These are phyloP conservation scores for Acronicta alni DNA, from an alignment of 2,888 invertebrate species.

Conservation along the genomic window DNA sequence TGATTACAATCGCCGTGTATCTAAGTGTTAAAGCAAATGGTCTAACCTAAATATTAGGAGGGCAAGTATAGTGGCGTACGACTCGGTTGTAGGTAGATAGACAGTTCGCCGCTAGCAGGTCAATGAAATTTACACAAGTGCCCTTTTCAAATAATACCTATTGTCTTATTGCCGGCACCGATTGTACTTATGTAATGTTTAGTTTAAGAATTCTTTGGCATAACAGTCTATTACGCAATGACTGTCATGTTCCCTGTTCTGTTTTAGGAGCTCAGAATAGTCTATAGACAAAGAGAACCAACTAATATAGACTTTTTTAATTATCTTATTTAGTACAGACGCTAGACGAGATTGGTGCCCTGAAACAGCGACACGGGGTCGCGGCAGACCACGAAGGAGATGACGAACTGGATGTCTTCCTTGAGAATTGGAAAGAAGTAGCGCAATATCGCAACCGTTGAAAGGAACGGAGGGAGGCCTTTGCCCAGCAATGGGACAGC, in stretches of 20 bases:
- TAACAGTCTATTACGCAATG: slow-evolving; percentile 10
- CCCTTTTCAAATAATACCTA: slow-evolving; percentile 63
- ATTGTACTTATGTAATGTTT: slow-evolving; percentile 52
- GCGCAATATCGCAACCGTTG: too few species aligned
- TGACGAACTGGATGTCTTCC: too few species aligned
- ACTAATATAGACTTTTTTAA: too few species aligned
- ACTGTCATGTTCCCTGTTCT: neutral
- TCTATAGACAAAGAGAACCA: too few species aligned
- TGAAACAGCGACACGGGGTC: too few species aligned
- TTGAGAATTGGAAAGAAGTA: too few species aligned
- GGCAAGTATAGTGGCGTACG: neutral
- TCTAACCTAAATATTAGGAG: slow-evolving; percentile 6
- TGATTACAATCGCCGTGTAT: neutral
- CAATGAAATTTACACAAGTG: slow-evolving; percentile 77
- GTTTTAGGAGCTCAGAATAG: neutral
- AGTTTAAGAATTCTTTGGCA: slow-evolving; percentile 48
- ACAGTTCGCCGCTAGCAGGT: slow-evolving; percentile 53
- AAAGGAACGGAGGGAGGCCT: too few species aligned
- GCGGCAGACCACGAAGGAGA: too few species aligned
- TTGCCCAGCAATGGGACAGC: too few species aligned
- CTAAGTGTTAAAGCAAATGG: neutral
- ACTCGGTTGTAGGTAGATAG: neutral
- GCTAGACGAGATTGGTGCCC: too few species aligned
- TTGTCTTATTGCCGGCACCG: slow-evolving; percentile 54
- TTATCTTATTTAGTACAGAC: too few species aligned